A percentile compares a stretch with the other conserved stretches of the same genome.
These are phyloP conservation scores for Linurgus olivaceus DNA, from an alignment of 2,797 vertebrate genomes.

Conservation along the genomic window DNA sequence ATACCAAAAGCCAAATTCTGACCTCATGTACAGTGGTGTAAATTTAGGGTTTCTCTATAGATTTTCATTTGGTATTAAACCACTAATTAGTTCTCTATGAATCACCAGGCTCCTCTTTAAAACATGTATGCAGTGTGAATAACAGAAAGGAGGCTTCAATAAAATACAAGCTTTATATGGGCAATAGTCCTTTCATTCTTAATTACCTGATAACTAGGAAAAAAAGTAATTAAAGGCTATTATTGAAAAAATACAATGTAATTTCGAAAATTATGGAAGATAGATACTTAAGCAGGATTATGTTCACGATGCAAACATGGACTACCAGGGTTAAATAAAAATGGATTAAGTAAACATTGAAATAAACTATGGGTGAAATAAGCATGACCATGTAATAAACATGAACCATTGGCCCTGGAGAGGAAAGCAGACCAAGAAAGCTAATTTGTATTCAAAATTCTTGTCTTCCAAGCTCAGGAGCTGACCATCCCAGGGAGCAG, in stretches of 20 bases:
- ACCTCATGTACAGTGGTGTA: neutral
- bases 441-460: neutral
- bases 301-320: neutral
- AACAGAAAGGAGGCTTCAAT: neutral
- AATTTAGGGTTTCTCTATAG: neutral
- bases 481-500: neutral
- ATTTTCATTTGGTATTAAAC: constrained; percentile 3
- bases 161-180: neutral
- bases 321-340: neutral
- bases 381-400: neutral
- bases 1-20: constrained; percentile 42
- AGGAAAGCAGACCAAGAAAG: neutral
- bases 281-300: neutral
- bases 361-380: neutral
- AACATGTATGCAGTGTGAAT: neutral
- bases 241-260: neutral
- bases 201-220: neutral
- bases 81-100: constrained; percentile 24
- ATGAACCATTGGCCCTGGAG: neutral
- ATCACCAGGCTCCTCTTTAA: neutral
- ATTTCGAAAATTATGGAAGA: neutral
- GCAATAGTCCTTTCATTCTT: neutral
- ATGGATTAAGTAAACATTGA: neutral
- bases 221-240: neutral
- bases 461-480: neutral